Evolutionary conservation across 2,797 vertebrate genomes (phyloP).

Genomic region (Chaenodraco wilsoni): DNA sequence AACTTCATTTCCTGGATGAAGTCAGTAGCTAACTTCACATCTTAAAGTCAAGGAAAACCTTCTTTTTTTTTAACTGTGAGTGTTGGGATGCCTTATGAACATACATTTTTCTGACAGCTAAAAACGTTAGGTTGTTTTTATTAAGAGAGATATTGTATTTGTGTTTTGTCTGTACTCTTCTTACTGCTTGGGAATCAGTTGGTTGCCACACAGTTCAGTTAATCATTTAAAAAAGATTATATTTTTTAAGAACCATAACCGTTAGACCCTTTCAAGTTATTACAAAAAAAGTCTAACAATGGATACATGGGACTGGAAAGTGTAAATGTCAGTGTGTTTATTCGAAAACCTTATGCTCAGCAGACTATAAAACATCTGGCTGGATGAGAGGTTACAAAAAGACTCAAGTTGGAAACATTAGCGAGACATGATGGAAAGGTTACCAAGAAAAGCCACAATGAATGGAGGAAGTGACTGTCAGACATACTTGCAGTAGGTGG

Average conservation of each 20-base stretch:
- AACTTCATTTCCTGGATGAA: slow-evolving; percentile 9
- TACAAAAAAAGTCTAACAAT: neutral
- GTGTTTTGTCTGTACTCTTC: neutral
- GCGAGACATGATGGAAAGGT: neutral
- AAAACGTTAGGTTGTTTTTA: neutral
- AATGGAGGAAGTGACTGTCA: slow-evolving; percentile 9
- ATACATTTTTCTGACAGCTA: neutral
- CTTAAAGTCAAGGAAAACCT: neutral
- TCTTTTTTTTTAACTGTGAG: neutral
- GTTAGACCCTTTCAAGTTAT: neutral
- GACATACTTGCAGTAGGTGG: slow-evolving; percentile 7
- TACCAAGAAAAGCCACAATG: slow-evolving; percentile 4
- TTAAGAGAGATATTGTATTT: neutral
- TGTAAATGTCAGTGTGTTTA: neutral
- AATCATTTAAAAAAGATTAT: neutral
- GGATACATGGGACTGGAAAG: neutral
- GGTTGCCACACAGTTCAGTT: neutral
- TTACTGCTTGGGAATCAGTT: neutral
- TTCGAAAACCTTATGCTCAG: slow-evolving; percentile 4
- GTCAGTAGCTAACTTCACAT: neutral
- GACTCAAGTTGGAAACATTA: neutral
- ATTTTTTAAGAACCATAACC: no score
- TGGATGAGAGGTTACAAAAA: neutral
- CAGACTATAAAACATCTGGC: neutral
- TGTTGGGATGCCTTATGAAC: neutral